Percentiles rank a stretch among this genome's conserved stretches.
Evolutionary conservation across 2,797 vertebrate genomes (phyloP).

Genomic region (Ambastaia sidthimunki): DNA sequence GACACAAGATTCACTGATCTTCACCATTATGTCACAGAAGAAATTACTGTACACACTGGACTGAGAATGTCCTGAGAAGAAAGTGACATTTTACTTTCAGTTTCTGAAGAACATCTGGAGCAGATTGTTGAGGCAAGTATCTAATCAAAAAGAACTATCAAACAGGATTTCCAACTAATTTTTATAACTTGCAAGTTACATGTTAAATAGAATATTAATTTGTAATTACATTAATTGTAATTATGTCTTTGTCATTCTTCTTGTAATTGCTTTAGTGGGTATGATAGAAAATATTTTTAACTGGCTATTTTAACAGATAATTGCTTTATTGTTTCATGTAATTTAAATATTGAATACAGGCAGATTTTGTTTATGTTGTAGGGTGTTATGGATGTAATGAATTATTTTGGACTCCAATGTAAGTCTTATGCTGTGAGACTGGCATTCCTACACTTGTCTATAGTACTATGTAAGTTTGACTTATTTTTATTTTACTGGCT

Average conservation of each 20-base stretch:
- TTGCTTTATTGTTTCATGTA: neutral
- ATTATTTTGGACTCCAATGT: slow-evolving; percentile 17
- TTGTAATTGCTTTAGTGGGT: neutral
- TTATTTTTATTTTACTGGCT: neutral
- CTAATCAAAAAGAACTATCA: neutral
- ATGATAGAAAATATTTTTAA: neutral
- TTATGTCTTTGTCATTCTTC: neutral
- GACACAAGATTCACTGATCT: neutral
- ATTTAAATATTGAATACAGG: neutral
- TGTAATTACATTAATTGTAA: neutral
- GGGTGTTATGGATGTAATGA: slow-evolving; percentile 55
- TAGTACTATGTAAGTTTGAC: slow-evolving; percentile 63
- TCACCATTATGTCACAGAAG: neutral
- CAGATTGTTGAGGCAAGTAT: slow-evolving; percentile 17
- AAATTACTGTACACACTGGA: neutral
- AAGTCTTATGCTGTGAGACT: slow-evolving; percentile 35
- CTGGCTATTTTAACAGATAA: neutral
- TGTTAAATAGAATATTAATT: neutral
- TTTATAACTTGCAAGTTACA: neutral
- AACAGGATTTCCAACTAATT: neutral
- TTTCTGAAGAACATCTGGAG: slow-evolving; percentile 11
- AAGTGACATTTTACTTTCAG: slow-evolving; percentile 8
- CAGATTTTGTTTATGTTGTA: slow-evolving; percentile 28
- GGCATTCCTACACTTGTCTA: slow-evolving; percentile 61
- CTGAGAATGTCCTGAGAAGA: neutral